Percentiles rank a stretch among this genome's conserved stretches.
Evolutionary conservation across 2,113 vertebrate species (phyloP).

Genomic region (Anguilla japonica): DNA sequence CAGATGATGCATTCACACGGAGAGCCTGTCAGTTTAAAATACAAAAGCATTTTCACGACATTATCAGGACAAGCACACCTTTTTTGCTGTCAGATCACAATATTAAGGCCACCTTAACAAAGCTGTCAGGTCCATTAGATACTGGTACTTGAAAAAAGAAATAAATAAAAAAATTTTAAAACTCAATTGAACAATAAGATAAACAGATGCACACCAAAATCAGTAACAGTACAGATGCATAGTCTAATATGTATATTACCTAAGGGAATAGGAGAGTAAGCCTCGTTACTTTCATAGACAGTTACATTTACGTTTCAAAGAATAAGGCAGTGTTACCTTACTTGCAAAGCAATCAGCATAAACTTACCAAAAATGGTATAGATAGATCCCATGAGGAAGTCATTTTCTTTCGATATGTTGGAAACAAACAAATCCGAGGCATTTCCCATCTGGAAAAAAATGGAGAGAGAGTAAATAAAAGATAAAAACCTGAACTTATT

Average conservation of each 20-base stretch:
- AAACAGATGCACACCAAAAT: not conserved
- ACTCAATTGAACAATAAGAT: not conserved
- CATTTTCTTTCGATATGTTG: slow-evolving; percentile 72
- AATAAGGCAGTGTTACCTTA: not conserved
- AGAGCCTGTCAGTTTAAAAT: too few species aligned
- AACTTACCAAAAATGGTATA: slow-evolving; percentile 76
- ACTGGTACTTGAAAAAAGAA: too few species aligned
- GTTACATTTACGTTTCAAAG: not conserved
- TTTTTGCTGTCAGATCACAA: not conserved
- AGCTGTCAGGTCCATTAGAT: too few species aligned
- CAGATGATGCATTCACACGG: not conserved
- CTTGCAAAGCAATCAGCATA: not conserved
- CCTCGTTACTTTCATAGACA: not conserved
- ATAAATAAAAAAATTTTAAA: not conserved
- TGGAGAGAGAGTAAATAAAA: too few species aligned
- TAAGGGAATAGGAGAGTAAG: not conserved
- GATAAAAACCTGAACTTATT: too few species aligned
- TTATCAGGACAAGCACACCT: not conserved
- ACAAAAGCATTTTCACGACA: too few species aligned
- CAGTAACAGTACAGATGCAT: not conserved
- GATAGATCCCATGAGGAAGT: slow-evolving; percentile 74
- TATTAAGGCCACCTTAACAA: too few species aligned
- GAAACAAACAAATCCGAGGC: slow-evolving; percentile 69
- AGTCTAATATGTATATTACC: not conserved
- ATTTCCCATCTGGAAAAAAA: slow-evolving; percentile 73